A percentile compares a stretch with the other conserved stretches of the same genome.
Conservation (phyloP, 2,113 vertebrate genomes). For the Centropristis striata region DNA sequence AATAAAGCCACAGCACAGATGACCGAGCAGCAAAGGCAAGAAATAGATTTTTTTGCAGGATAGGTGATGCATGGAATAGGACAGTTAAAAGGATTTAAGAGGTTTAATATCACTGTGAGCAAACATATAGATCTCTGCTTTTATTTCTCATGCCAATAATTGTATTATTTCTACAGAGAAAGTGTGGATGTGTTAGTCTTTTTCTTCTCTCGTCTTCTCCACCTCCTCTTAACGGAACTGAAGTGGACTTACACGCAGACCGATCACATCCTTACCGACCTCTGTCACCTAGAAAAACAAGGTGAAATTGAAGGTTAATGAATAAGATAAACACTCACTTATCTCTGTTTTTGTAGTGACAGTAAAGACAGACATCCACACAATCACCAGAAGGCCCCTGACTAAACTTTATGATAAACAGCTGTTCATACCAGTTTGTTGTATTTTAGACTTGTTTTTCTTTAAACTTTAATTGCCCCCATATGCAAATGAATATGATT, state of each 20-base stretch:
- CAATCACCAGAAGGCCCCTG: too few species aligned
- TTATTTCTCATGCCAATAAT: conserved; percentile 13
- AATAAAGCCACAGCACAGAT: conserved; percentile 55
- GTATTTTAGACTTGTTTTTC: too few species aligned
- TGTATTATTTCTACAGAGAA: conserved; percentile 33
- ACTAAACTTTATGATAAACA: too few species aligned
- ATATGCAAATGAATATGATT: not conserved
- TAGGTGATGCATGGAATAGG: conserved; percentile 6
- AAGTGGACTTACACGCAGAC: conserved; percentile 95
- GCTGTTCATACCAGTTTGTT: too few species aligned
- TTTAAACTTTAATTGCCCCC: not conserved
- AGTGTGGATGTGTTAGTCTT: conserved; percentile 23
- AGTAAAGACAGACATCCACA: not conserved
- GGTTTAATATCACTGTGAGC: conserved; percentile 46
- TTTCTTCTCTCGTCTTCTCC: not conserved
- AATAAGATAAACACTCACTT: not conserved
- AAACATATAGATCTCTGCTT: conserved; percentile 37
- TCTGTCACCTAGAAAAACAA: conserved; percentile 89
- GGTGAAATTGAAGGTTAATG: not conserved
- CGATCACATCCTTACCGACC: conserved; percentile 96
- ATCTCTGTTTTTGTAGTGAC: not conserved
- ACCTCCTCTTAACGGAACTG: conserved; percentile 91
- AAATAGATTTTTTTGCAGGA: conserved; percentile 37
- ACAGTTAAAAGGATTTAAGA: conserved; percentile 26
- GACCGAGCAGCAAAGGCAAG: conserved; percentile 23